Conservation (phyloP, 2,113 vertebrate species). For the Nothobranchius kuhntae region DNA sequence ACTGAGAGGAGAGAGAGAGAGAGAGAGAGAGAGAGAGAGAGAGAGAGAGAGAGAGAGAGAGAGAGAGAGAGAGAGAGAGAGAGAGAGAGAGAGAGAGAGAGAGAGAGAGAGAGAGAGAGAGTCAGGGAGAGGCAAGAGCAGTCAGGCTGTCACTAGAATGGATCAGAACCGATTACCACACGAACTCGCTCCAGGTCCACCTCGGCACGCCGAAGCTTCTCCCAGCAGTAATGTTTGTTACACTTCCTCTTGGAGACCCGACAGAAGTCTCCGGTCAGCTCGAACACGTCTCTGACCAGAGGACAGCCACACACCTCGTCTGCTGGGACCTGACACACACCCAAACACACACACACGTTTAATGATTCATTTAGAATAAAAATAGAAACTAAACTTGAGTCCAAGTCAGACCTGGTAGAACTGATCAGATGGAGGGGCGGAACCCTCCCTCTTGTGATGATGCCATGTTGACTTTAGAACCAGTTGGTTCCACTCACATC, state of each 20-base stretch:
- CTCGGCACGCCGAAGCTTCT: slow-evolving; percentile 87
- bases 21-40: background rate
- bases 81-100: background rate
- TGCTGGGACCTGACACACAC: slow-evolving; percentile 77
- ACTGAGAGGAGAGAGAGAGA: slow-evolving; percentile 68
- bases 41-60: background rate
- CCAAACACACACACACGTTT: too few relatives aligned
- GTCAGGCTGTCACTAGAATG: background rate
- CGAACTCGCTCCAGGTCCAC: slow-evolving; percentile 89
- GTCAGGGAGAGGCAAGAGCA: background rate
- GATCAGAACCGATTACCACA: slow-evolving; percentile 75
- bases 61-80: background rate
- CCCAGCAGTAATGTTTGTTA: slow-evolving; percentile 92
- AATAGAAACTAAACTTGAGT: too few relatives aligned
- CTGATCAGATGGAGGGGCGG: too few relatives aligned
- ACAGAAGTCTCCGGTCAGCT: slow-evolving; percentile 88
- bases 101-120: background rate
- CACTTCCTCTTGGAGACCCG: slow-evolving; percentile 88
- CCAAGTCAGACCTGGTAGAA: too few relatives aligned
- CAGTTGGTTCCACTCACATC: too few relatives aligned
- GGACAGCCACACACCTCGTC: slow-evolving; percentile 92
- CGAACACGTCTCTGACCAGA: slow-evolving; percentile 87
- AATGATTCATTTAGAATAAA: too few relatives aligned
- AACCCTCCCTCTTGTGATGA: too few relatives aligned
- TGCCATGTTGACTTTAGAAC: too few relatives aligned